A percentile compares a stretch with the other conserved stretches of the same genome.
Evolutionary conservation across 2,888 invertebrate genomes (phyloP).

Genomic region (Argyresthia goedartella): DNA sequence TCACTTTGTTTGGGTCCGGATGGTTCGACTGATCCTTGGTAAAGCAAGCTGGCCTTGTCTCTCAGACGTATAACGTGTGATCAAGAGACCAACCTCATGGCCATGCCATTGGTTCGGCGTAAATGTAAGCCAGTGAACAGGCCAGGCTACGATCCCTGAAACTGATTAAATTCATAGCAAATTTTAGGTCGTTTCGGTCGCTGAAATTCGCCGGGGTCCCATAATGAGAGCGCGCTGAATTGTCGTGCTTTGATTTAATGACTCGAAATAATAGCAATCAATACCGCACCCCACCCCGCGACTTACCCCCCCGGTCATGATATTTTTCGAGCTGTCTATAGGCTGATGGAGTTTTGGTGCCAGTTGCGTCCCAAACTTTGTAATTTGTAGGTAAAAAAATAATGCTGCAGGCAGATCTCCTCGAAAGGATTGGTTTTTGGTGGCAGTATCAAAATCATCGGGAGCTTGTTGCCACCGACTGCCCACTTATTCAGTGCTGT

Average conservation of each 20-base stretch:
- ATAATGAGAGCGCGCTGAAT: conserved; percentile 45
- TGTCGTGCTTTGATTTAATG: conserved; percentile 57
- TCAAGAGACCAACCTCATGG: too few species aligned
- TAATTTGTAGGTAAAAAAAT: too few species aligned
- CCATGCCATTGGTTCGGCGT: too few species aligned
- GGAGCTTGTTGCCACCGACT: too few species aligned
- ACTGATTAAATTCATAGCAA: conserved; percentile 46
- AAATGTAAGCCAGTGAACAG: too few species aligned
- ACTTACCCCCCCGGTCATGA: conserved; percentile 6
- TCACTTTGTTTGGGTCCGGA: too few species aligned
- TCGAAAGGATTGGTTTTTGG: too few species aligned
- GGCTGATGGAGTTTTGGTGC: conserved; percentile 14
- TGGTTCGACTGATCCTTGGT: too few species aligned
- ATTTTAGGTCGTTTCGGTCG: conserved; percentile 11
- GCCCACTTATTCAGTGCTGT: too few species aligned
- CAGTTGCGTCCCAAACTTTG: background rate
- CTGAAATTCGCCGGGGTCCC: conserved; percentile 32
- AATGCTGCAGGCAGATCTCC: too few species aligned
- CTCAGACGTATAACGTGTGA: background rate
- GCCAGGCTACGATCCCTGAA: conserved; percentile 14
- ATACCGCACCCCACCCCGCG: conserved; percentile 28
- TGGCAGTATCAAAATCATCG: too few species aligned
- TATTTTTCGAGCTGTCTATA: conserved; percentile 25
- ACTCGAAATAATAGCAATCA: conserved; percentile 58
- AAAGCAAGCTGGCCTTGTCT: too few species aligned